A percentile compares a stretch with the other conserved stretches of the same genome.
These are phyloP conservation scores for Ctenicera cuprea DNA, from an alignment of 2,888 invertebrate species.

Conservation along the genomic window DNA sequence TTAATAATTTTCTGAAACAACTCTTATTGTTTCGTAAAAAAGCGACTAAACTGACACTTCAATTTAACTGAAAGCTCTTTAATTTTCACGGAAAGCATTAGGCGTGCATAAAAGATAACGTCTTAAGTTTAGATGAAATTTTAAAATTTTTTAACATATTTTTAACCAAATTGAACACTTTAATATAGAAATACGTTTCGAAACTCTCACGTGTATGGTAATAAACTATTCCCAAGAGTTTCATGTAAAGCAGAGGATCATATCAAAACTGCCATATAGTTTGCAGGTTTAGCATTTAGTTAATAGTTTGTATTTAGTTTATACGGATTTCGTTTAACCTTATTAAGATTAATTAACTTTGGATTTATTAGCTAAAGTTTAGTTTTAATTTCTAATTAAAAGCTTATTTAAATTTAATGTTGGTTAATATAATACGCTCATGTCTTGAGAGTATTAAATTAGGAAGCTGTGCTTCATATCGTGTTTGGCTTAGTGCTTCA, in stretches of 20 bases:
- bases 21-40: background rate
- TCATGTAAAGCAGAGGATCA: slow-evolving; percentile 21
- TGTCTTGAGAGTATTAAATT: slow-evolving; percentile 19
- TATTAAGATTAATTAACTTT: slow-evolving; percentile 45
- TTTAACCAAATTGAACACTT: background rate
- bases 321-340: slow-evolving; percentile 35
- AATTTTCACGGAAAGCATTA: slow-evolving; percentile 17
- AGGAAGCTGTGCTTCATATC: slow-evolving; percentile 6
- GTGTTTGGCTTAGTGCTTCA: background rate
- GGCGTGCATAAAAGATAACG: slow-evolving; percentile 7
- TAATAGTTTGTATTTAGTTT: slow-evolving; percentile 44
- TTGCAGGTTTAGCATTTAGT: slow-evolving; percentile 45
- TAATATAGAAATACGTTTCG: background rate
- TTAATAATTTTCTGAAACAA: slow-evolving; percentile 12
- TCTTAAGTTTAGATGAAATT: background rate
- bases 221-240: slow-evolving; percentile 22
- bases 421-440: slow-evolving; percentile 5
- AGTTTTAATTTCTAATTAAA: slow-evolving; percentile 22
- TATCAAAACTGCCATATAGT: slow-evolving; percentile 34
- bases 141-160: background rate
- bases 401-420: slow-evolving; percentile 10
- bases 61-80: slow-evolving; percentile 20
- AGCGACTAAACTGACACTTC: slow-evolving; percentile 18
- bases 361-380: slow-evolving; percentile 25
- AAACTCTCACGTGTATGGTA: background rate